These are phyloP conservation scores for Rhombomys opimus DNA, from an alignment of 2,113 vertebrate species.

Conservation along the genomic window DNA sequence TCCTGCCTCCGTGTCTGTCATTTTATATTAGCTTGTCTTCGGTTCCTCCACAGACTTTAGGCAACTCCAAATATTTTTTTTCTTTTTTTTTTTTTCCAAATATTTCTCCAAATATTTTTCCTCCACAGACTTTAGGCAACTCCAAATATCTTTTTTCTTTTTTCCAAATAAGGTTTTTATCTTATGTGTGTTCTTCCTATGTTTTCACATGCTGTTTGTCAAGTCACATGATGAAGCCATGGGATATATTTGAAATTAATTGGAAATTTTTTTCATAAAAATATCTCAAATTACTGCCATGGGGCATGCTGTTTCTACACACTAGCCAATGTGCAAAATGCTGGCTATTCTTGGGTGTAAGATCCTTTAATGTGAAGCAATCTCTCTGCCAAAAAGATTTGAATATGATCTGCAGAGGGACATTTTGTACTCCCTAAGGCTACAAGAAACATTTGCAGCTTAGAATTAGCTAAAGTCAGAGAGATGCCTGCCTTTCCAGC, in stretches of 20 bases:
- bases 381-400: constrained; percentile 29
- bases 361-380: neutral
- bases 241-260: constrained; percentile 26
- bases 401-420: constrained; percentile 8
- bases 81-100: neutral
- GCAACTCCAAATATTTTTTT: neutral
- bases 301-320: neutral
- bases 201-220: neutral
- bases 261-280: constrained; percentile 44
- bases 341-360: neutral
- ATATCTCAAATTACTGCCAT: neutral
- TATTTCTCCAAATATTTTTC: too few relatives aligned
- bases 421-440: constrained; percentile 17
- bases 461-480: constrained; percentile 55
- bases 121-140: neutral
- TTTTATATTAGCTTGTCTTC: neutral
- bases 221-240: neutral
- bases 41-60: neutral
- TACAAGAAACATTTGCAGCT: constrained; percentile 37
- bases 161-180: neutral
- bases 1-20: neutral
- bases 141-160: constrained; percentile 20
- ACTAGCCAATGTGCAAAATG: neutral
- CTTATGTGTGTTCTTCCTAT: neutral
- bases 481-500: neutral